Evolutionary conservation across 1,140 invertebrate species (phyloP).

Genomic region (Pogonognathellus flavescens): DNA sequence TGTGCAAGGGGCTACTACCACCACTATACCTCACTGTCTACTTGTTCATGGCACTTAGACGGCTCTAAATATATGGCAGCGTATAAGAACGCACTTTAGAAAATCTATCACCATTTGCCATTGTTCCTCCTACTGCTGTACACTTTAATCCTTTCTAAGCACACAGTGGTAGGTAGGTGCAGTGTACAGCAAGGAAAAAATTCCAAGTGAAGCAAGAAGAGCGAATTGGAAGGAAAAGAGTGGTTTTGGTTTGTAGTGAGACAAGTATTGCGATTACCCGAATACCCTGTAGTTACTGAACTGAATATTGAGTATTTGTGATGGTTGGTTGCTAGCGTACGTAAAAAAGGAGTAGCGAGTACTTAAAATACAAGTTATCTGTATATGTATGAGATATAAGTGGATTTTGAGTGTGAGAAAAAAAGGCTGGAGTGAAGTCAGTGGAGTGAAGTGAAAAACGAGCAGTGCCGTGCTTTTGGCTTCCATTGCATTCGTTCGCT

Average conservation of each 20-base stretch:
- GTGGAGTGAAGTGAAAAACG: slow-evolving; percentile 40
- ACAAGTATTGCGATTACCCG: neutral
- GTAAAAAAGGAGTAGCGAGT: slow-evolving; percentile 32
- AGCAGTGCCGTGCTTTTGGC: slow-evolving; percentile 42
- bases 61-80: neutral
- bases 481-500: slow-evolving; percentile 31
- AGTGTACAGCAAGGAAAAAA: slow-evolving; percentile 7
- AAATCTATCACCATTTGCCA: slow-evolving; percentile 19
- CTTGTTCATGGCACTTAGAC: too few relatives aligned
- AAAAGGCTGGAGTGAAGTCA: slow-evolving; percentile 37
- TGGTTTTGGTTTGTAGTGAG: neutral
- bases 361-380: slow-evolving; percentile 46
- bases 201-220: slow-evolving; percentile 6
- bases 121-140: neutral
- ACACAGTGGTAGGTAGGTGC: neutral
- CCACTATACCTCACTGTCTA: too few relatives aligned
- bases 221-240: neutral
- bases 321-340: slow-evolving; percentile 2
- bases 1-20: too few relatives aligned
- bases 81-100: neutral
- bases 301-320: slow-evolving; percentile 23
- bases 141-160: slow-evolving; percentile 21
- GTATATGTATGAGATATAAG: slow-evolving; percentile 27
- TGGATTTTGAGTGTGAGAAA: slow-evolving; percentile 53
- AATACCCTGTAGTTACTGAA: neutral